Evolutionary conservation across 2,113 vertebrate species (phyloP), one percentile per base, ranked within the genome.

Genomic region (Cepphus grylle): DNA sequence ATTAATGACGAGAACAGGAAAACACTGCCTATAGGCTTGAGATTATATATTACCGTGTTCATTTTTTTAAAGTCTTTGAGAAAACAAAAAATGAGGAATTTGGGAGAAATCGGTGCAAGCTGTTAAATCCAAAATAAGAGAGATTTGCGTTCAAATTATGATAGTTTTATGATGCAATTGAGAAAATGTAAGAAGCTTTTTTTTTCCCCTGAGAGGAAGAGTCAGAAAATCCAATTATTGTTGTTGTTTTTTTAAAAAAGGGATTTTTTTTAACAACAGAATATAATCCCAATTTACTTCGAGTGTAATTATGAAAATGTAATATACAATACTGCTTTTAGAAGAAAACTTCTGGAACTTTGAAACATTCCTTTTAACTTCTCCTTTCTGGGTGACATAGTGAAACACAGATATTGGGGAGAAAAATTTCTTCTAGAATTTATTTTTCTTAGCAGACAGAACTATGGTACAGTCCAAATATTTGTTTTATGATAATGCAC

Each of bases 401-500:
- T 62, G 89, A 82, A 94, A 72, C 58, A 72, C 45, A 90, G 84
- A 85, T 95, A 95, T 89, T 58, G 74, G 65, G 95, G 81, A 85
- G 91, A 89, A 90, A 40, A 93, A 61, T 73, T 94, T 91, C 45
- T 94, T 89, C 19, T 78, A 95, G 55, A 86, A 77, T 95, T 95
- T 95, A 81, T 96, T 86, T 91, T 95, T 94, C 84, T 93, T 86
- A 91, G 70, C 87, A 96, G 93, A 95, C 52, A 95, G 93, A 91
- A 80, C 58, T 91, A 94, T 85, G 91, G 87, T 38, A 82, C 70
- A 80, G 71, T 61, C 49, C 74, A 95, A 95, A 94, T 95, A 95
- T 96, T 97, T 96, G 96, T 53, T 96, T 96, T 95, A 90, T 93
- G 95, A 97, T 95, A 96, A 96, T 93, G 79, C 89, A 94, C 74